Conservation (phyloP, 1,140 invertebrate species). For the Harpegnathos saltator region DNA sequence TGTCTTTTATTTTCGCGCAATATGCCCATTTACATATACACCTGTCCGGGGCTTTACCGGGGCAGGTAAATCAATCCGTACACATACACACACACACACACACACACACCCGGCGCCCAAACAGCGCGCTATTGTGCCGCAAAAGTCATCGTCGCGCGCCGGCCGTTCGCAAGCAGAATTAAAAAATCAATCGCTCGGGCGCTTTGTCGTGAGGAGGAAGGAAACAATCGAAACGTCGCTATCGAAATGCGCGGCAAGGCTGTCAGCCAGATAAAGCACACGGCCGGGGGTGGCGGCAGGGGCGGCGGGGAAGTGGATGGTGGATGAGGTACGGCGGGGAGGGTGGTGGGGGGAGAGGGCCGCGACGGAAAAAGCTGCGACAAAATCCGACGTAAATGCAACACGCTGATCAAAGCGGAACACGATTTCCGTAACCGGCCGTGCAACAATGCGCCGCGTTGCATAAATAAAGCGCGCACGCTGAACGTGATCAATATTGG, state of each 20-base stretch:
- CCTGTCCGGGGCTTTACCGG: too few relatives aligned
- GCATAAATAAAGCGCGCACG: slow-evolving; percentile 82
- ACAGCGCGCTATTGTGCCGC: neutral
- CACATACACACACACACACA: too few relatives aligned
- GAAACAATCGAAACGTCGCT: slow-evolving; percentile 17
- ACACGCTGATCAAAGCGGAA: slow-evolving; percentile 52
- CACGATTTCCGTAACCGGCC: slow-evolving; percentile 59
- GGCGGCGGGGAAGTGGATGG: too few relatives aligned
- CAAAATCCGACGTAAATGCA: slow-evolving; percentile 56
- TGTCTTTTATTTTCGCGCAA: too few relatives aligned
- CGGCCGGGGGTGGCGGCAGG: neutral
- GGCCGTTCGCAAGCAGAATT: neutral
- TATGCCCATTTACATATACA: too few relatives aligned
- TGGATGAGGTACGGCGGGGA: neutral
- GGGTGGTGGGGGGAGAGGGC: neutral
- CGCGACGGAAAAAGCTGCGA: slow-evolving; percentile 10
- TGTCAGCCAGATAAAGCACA: neutral
- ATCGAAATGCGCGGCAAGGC: neutral
- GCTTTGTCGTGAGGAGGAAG: slow-evolving; percentile 4
- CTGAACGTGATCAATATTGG: slow-evolving; percentile 83
- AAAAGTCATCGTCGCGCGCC: neutral
- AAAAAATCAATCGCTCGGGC: neutral
- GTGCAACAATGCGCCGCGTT: slow-evolving; percentile 70
- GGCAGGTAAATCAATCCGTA: neutral
- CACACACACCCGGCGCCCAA: too few relatives aligned